phyloP scores from a whole-genome alignment of 2,797 vertebrate species.

The Semaprochilodus insignis region DNA sequence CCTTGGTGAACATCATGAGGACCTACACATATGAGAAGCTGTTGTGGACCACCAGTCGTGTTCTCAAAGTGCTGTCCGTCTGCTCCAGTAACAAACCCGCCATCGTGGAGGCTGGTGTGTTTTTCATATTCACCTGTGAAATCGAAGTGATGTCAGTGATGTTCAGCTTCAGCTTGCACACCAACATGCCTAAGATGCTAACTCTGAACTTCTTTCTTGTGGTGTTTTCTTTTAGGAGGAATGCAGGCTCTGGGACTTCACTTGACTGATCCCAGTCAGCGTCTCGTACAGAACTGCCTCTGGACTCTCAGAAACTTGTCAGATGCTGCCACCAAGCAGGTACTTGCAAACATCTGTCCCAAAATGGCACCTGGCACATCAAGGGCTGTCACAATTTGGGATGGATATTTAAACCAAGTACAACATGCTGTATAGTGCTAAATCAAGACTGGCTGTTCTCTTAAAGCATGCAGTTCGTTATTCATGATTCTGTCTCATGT shows the following conservation, averaged over 20 bases:
- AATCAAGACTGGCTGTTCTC: too few species aligned
- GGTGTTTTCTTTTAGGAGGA: conserved; percentile 81
- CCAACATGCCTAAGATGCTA: too few species aligned
- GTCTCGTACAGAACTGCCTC: conserved; percentile 98
- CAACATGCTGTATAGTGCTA: too few species aligned
- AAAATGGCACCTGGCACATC: neutral
- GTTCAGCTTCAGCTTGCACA: neutral
- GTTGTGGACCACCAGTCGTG: conserved; percentile 98
- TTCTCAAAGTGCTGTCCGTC: conserved; percentile 97
- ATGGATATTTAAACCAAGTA: too few species aligned
- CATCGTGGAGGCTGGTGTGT: conserved; percentile 94
- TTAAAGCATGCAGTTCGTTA: too few species aligned
- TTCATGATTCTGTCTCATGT: too few species aligned
- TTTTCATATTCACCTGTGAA: neutral
- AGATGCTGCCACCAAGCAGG: conserved; percentile 99
- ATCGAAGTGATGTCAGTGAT: neutral
- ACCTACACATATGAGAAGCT: conserved; percentile 98
- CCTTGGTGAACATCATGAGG: conserved; percentile 98
- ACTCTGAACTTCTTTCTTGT: neutral
- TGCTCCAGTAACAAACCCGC: conserved; percentile 99
- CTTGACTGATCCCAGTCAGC: conserved; percentile 95
- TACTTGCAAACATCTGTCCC: conserved; percentile 55
- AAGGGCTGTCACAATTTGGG: too few species aligned
- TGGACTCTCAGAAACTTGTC: conserved; percentile 99
- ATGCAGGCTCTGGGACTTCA: conserved; percentile 98